These are phyloP conservation scores for Barnardius zonarius DNA, from an alignment of 2,113 vertebrate species.

Conservation along the genomic window DNA sequence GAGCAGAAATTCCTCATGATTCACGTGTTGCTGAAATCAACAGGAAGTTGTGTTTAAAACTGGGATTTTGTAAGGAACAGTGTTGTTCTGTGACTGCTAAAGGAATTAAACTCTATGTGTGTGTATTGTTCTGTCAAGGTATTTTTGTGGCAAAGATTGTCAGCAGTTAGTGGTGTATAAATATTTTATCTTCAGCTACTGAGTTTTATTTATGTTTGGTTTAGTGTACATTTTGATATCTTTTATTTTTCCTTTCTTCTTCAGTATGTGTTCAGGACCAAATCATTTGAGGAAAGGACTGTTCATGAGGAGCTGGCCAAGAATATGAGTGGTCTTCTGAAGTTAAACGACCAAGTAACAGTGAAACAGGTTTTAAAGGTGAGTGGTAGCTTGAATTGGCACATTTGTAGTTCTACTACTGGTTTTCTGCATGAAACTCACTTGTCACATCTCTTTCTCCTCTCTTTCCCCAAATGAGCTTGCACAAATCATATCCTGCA, in stretches of 20 bases:
- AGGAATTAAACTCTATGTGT: neutral
- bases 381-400: neutral
- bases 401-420: neutral
- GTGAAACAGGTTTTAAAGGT: slow-evolving; percentile 91
- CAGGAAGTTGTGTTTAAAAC: neutral
- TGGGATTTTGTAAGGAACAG: neutral
- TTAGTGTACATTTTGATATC: neutral
- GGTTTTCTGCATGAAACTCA: neutral
- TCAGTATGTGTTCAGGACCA: slow-evolving; percentile 93
- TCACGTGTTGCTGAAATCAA: neutral
- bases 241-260: neutral
- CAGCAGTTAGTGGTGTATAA: neutral
- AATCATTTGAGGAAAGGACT: slow-evolving; percentile 84
- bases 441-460: neutral
- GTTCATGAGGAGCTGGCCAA: slow-evolving; percentile 92
- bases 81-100: neutral
- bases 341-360: slow-evolving; percentile 87
- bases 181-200: neutral
- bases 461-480: neutral
- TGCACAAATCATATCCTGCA: neutral
- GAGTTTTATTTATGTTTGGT: neutral
- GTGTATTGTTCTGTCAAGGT: neutral
- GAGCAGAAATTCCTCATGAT: neutral
- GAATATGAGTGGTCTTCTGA: slow-evolving; percentile 88
- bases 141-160: neutral